Base-by-base conservation (phyloP, 2,888 invertebrate species). In the Spodoptera littoralis region DNA sequence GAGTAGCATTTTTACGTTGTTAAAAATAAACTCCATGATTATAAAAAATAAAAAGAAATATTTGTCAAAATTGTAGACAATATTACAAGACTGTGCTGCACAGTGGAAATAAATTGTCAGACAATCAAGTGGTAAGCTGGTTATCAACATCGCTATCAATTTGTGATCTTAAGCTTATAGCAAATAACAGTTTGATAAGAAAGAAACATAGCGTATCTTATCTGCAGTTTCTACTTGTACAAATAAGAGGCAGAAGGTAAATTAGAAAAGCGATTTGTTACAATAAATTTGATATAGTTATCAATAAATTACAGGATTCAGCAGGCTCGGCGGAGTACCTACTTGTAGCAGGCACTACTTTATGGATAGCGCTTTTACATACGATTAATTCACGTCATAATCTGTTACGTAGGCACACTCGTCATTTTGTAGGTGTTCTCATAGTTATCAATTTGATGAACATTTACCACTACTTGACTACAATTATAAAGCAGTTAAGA, bases 101-200 rank as follows among this genome's bases (percentile, higher is more conserved):
- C 89, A 88, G 86, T 83, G 77, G 76, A 80, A 85, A 81, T 73
- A 84, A 84, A 79, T 82, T 81, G 85, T 80, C 83, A 84, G 84
- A 86, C 83, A 86, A 87, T 85, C 83, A 85, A 88, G 86, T 84
- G 83, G 80, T 85, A 85, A 82, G 82, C 75, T 66, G 67, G 83
- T 89, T 93, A 94, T 93, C 93, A 88, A 80, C 75, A 69, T 70
- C 84, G 70, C 86, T 92, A 93, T 93, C 93, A 91, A 90, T 91
- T 90, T 84, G 82, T 85, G 90, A 90, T 91, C 90, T 89, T 90
- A 90, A 91, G 92, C 92, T 90, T 89, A 88, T 85, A 84, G 88
- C 90, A 93, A 93, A 92, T 92, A 93, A 86, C 86, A 88, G 76
- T 82, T 81, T 87, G 93, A 93, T 93, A 93, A 93, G 87, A 82